phyloP scores from a whole-genome alignment of 2,113 vertebrate species.

The Mastomys natalensis region DNA sequence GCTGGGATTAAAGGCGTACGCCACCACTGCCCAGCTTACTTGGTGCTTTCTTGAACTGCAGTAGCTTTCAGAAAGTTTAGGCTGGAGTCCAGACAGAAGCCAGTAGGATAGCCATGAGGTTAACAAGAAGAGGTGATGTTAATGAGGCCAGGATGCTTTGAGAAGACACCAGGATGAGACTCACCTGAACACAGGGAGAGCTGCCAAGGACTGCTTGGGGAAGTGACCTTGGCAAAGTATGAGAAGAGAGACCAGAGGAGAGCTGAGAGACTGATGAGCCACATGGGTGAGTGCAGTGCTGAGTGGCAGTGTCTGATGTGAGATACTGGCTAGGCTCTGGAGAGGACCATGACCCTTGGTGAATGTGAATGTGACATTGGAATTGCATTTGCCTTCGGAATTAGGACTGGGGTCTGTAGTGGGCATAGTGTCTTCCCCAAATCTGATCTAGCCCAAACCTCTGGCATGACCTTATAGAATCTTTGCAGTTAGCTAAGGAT shows the following conservation, averaged over 20 bases:
- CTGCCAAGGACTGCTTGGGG: background rate
- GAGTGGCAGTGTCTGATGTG: background rate
- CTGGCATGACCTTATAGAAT: background rate
- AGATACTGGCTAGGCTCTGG: background rate
- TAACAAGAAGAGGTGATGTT: background rate
- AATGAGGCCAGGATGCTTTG: background rate
- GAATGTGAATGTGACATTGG: background rate
- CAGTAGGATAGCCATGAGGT: background rate
- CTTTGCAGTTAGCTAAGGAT: background rate
- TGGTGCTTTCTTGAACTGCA: background rate
- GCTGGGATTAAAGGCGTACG: no score
- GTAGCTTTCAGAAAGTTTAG: background rate
- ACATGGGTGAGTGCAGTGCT: background rate
- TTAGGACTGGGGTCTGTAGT: background rate
- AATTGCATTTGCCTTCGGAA: background rate
- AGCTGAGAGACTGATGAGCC: background rate
- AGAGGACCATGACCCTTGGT: background rate
- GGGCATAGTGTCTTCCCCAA: background rate
- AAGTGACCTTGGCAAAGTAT: background rate
- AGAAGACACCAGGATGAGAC: background rate
- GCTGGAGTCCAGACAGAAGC: background rate
- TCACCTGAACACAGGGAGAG: background rate
- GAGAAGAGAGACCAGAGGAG: background rate
- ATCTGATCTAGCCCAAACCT: background rate
- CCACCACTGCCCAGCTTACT: no score